Percentiles rank a stretch among this genome's conserved stretches.
Evolutionary conservation across 2,113 vertebrate genomes (phyloP).

Genomic region (Stigmatopora nigra): DNA sequence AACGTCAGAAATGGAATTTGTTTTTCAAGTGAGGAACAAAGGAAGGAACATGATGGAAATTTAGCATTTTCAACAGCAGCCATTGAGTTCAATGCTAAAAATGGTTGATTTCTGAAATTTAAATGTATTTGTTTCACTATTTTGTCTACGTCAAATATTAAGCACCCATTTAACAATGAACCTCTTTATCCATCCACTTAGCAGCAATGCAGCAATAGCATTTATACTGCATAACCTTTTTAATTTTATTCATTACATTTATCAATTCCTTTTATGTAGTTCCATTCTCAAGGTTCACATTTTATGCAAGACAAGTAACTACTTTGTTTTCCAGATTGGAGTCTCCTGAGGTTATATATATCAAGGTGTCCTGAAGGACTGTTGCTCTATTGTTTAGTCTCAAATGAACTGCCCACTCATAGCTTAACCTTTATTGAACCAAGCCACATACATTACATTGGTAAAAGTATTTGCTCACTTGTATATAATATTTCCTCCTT

Average conservation of each 20-base stretch:
- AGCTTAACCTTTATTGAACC: not conserved
- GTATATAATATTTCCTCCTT: no score
- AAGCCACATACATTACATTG: not conserved
- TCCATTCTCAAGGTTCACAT: not conserved
- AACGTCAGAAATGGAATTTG: no score
- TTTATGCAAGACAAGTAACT: not conserved
- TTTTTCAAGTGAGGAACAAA: no score
- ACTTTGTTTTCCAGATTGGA: not conserved
- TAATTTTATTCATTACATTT: conserved; percentile 1
- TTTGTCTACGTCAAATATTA: not conserved
- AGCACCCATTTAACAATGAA: not conserved
- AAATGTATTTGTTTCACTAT: no score
- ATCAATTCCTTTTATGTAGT: not conserved
- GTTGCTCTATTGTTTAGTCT: not conserved
- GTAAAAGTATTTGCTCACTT: no score
- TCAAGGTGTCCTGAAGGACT: not conserved
- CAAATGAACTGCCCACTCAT: not conserved
- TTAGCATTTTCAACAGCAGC: no score
- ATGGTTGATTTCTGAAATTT: no score
- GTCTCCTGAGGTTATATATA: not conserved
- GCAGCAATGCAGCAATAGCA: not conserved
- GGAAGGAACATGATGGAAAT: no score
- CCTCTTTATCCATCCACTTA: not conserved
- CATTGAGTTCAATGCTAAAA: no score
- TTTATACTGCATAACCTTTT: not conserved